Conservation (phyloP, 2,113 vertebrate genomes). For the Ivindomyrus marchei region DNA sequence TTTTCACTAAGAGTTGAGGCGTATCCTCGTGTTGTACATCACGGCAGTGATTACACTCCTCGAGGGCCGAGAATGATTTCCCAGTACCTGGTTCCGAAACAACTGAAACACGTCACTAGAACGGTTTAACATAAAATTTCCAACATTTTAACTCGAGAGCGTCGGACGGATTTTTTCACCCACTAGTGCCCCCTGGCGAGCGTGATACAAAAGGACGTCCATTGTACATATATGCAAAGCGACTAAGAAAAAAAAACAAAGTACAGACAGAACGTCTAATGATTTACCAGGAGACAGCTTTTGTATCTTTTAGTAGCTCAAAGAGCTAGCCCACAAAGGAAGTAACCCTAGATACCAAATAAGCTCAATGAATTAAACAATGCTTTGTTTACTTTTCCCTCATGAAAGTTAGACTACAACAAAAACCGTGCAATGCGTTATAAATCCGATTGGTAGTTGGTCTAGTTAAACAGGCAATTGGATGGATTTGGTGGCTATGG, state of each 20-base stretch:
- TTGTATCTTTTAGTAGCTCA: not conserved
- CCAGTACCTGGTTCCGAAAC: not conserved
- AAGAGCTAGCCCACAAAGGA: not conserved
- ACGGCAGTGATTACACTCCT: not conserved
- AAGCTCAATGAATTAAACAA: not conserved
- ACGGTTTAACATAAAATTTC: not conserved
- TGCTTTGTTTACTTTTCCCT: not conserved
- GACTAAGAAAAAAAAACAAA: not conserved
- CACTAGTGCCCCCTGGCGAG: not conserved
- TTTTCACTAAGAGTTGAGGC: not conserved
- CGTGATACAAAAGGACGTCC: not conserved
- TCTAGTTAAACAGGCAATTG: not conserved
- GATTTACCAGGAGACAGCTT: not conserved
- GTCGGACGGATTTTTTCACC: not conserved
- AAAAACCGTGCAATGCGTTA: not conserved
- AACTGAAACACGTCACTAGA: not conserved
- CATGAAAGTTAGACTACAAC: not conserved
- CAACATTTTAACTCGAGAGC: not conserved
- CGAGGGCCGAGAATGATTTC: not conserved
- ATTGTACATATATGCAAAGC: not conserved
- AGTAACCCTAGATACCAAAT: not conserved
- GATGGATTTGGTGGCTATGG: not conserved
- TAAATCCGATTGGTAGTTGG: not conserved
- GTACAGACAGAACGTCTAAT: not conserved
- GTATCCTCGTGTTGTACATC: not conserved